Base-by-base conservation (phyloP, 2,113 vertebrate genomes). In the Ctenodactylus gundi region DNA sequence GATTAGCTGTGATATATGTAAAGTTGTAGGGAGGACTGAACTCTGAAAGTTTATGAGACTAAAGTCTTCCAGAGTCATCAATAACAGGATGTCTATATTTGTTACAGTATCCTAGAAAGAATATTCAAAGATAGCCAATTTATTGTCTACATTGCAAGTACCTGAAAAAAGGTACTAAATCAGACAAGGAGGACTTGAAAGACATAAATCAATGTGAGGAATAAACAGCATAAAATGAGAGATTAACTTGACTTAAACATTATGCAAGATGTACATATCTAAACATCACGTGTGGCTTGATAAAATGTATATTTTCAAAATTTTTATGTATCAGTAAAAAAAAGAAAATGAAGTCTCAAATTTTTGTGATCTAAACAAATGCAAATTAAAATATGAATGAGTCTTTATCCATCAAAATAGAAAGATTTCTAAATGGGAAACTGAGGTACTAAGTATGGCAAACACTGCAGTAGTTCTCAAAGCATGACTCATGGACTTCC, bases 281-380 rank as follows among this genome's bases (percentile, higher is more conserved):
- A n/a, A n/a, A n/a, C n/a, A n/a, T n/a, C n/a, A n/a, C n/a, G n/a
- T n/a, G n/a, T n/a, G n/a, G n/a, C n/a, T n/a, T n/a, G n/a, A n/a
- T n/a, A n/a, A n/a, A n/a, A n/a, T n/a, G n/a, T n/a, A n/a, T n/a
- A n/a, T n/a, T n/a, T n/a, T n/a, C n/a, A n/a, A n/a, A n/a, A n/a
- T n/a, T n/a, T 44, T 57, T 41, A 55, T 80, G 0, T 55, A n/a
- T 55, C 5, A 41, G 1, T 80, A 15, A 67, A 41, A 60, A 34
- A 34, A 60, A 14, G 44, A 90, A 81, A 20, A 12, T 7, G 12
- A 23, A 88, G 34, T 73, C 4, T 34, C 14, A 72, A 58, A 73
- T 68, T 44, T 29, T 53, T 65, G 5, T 51, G 80, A 67, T 53
- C 21, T 64, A 94, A 84, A 51, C 62, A 85, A 90, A 87, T 62